Percentiles rank a stretch among this genome's conserved stretches.
Evolutionary conservation across 2,888 invertebrate genomes (phyloP).

Genomic region (Drosophila sordidula): DNA sequence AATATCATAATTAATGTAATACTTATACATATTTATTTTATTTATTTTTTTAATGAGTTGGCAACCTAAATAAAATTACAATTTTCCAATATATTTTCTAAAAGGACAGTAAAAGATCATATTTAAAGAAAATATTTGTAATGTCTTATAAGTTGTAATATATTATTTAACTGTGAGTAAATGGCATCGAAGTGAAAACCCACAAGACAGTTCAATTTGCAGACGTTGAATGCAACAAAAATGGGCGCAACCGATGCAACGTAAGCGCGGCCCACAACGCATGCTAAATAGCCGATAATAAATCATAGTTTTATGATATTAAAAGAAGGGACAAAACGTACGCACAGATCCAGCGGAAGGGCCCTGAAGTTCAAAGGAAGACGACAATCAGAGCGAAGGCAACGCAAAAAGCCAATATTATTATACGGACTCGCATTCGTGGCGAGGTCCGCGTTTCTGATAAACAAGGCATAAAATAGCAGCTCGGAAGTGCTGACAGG

Average conservation of each 20-base stretch:
- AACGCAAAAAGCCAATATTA: slow-evolving; percentile 50
- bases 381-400: slow-evolving; percentile 63
- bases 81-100: too few species aligned
- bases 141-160: not conserved
- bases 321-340: slow-evolving; percentile 29
- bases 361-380: slow-evolving; percentile 62
- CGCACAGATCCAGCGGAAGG: slow-evolving; percentile 39
- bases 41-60: too few species aligned
- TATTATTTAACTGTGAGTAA: too few species aligned
- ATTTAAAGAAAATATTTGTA: not conserved
- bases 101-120: too few species aligned
- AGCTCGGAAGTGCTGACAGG: slow-evolving; percentile 66
- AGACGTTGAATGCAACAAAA: slow-evolving; percentile 12
- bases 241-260: slow-evolving; percentile 20
- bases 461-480: slow-evolving; percentile 50
- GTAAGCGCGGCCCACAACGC: slow-evolving; percentile 17
- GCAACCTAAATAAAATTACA: too few species aligned
- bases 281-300: slow-evolving; percentile 56
- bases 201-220: slow-evolving; percentile 29
- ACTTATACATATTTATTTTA: too few species aligned
- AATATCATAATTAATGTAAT: too few species aligned
- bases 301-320: slow-evolving; percentile 61
- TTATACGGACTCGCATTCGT: slow-evolving; percentile 14
- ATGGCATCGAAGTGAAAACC: not conserved
- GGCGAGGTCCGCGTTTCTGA: slow-evolving; percentile 27